Conservation (phyloP, 2,888 invertebrate genomes). For the Dione vanillae region DNA sequence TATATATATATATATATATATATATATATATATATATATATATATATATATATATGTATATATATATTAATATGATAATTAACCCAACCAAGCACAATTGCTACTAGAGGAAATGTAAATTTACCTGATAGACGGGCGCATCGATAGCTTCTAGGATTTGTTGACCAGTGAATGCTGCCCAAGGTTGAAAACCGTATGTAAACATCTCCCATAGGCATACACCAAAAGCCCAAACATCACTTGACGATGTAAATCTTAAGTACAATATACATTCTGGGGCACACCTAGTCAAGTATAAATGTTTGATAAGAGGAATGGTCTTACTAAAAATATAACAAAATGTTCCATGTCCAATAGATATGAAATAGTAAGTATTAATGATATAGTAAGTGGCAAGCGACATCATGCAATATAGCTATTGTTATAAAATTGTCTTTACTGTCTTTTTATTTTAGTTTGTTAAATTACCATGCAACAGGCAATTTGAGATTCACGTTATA, state of each 20-base stretch:
- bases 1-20: too few species aligned
- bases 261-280: conserved; percentile 99
- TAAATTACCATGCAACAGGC: conserved; percentile 96
- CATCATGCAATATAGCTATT: too few species aligned
- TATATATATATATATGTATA: too few species aligned
- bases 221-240: conserved; percentile 99
- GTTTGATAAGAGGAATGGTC: background rate
- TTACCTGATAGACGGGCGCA: conserved; percentile 92
- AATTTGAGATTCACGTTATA: conserved; percentile 98
- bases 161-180: conserved; percentile 96
- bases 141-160: conserved; percentile 98
- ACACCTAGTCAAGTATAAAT: conserved; percentile 86
- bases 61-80: too few species aligned
- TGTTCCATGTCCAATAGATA: background rate
- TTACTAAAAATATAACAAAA: background rate
- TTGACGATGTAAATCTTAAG: conserved; percentile 97
- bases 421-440: too few species aligned
- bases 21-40: too few species aligned
- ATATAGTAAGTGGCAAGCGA: too few species aligned
- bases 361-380: background rate
- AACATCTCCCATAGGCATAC: conserved; percentile 99
- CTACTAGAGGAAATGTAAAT: conserved; percentile 7
- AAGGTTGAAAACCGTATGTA: conserved; percentile 98
- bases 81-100: too few species aligned
- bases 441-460: too few species aligned